Percentiles rank a stretch among this genome's conserved stretches.
phyloP scores from a whole-genome alignment of 1,140 invertebrate species.

The Penaeus vannamei region DNA sequence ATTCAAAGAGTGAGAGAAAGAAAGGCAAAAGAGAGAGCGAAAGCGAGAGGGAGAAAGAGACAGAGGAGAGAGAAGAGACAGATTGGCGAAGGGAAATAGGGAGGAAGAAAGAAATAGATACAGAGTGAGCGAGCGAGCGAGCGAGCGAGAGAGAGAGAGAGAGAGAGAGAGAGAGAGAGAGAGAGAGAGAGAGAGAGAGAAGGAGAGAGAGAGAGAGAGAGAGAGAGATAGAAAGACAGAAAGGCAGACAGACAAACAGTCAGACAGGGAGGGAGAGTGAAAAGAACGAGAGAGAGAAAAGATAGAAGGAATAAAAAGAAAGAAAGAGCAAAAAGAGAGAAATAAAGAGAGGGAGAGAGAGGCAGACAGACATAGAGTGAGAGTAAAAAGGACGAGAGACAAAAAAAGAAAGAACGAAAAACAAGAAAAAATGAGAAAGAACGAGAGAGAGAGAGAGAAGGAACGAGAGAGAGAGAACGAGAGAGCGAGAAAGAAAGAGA shows the following conservation, averaged over 20 bases:
- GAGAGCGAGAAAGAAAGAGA: slow-evolving; percentile 9
- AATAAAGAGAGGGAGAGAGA: background rate
- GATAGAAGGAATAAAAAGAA: background rate
- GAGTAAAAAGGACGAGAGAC: no score
- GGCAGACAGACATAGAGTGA: background rate
- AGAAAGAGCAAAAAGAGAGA: background rate
- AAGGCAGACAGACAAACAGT: slow-evolving; percentile 10
- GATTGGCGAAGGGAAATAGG: background rate
- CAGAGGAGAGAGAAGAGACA: background rate
- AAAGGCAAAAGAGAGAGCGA: background rate
- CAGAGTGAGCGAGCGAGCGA: background rate
- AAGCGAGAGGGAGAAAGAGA: background rate
- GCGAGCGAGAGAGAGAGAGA: slow-evolving; percentile 33
- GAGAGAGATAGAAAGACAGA: background rate
- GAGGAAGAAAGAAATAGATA: background rate
- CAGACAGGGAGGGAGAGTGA: background rate
- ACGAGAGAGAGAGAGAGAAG: background rate
- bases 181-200: background rate
- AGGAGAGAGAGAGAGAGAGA: background rate
- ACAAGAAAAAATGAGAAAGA: slow-evolving; percentile 1
- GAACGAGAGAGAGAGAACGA: slow-evolving; percentile 2
- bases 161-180: background rate
- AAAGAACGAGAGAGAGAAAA: background rate
- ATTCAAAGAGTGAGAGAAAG: no score
- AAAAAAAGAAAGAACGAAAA: background rate